Conservation (phyloP, 2,888 invertebrate species). For the Vandiemenella viatica region DNA sequence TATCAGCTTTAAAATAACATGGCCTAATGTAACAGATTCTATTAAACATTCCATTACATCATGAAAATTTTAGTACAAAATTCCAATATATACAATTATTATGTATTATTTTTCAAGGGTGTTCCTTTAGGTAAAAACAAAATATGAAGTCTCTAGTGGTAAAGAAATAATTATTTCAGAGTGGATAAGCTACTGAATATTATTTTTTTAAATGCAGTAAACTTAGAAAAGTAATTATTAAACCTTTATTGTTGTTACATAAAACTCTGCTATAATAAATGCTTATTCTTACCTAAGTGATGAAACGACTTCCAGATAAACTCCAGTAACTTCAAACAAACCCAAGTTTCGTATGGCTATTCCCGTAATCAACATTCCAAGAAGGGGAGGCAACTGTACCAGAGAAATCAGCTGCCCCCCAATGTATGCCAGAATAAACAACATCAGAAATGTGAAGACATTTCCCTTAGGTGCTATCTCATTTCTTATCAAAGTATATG, state of each 20-base stretch:
- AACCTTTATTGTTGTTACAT: neutral
- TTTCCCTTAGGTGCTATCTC: slow-evolving; percentile 6
- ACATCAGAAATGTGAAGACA: slow-evolving; percentile 7
- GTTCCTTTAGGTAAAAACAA: too few species aligned
- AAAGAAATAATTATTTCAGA: too few species aligned
- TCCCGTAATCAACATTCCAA: slow-evolving; percentile 47
- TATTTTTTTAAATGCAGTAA: neutral
- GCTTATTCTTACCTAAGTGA: slow-evolving; percentile 30
- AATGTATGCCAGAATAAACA: slow-evolving; percentile 10
- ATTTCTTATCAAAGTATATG: slow-evolving; percentile 9
- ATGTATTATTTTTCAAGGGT: too few species aligned
- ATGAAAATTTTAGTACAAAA: too few species aligned
- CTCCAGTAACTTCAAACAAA: slow-evolving; percentile 29
- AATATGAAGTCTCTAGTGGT: too few species aligned
- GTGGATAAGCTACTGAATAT: too few species aligned
- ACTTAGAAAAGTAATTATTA: neutral
- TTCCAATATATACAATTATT: too few species aligned
- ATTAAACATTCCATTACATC: too few species aligned
- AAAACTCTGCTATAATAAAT: neutral
- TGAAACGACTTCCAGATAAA: slow-evolving; percentile 32
- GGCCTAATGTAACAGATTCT: too few species aligned
- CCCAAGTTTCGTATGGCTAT: slow-evolving; percentile 36
- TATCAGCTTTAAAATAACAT: too few species aligned
- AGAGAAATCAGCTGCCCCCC: slow-evolving; percentile 8
- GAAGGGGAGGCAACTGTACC: slow-evolving; percentile 34